Evolutionary conservation across 2,113 vertebrate species (phyloP).

Genomic region (Zeus faber): DNA sequence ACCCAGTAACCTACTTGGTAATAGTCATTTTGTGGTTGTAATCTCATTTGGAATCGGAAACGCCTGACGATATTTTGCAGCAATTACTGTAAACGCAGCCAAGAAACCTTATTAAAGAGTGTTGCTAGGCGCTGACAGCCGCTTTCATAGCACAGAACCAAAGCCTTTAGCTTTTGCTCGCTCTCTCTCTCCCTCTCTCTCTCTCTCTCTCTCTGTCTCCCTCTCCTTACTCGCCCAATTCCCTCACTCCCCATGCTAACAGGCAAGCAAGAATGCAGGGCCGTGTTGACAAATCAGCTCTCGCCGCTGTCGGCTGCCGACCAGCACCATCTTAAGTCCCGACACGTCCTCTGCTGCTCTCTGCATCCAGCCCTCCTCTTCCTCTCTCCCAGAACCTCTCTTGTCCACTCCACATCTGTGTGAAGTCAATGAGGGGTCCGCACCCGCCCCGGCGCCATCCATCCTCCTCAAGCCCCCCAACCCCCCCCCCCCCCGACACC

Average conservation of each 20-base stretch:
- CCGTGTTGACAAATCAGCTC: slow-evolving; percentile 60
- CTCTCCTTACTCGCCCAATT: slow-evolving; percentile 28
- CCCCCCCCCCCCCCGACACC: too few relatives aligned
- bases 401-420: slow-evolving; percentile 1
- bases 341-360: slow-evolving; percentile 30
- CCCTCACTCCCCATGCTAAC: slow-evolving; percentile 45
- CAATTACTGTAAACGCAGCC: slow-evolving; percentile 46
- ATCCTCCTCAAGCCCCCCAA: background rate
- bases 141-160: slow-evolving; percentile 54
- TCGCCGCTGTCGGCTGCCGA: slow-evolving; percentile 38
- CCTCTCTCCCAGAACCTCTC: slow-evolving; percentile 16
- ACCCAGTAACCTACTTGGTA: slow-evolving; percentile 9
- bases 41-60: slow-evolving; percentile 29
- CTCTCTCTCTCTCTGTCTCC: slow-evolving; percentile 11
- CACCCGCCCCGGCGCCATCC: background rate
- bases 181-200: slow-evolving; percentile 22
- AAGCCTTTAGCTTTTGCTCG: slow-evolving; percentile 31
- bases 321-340: slow-evolving; percentile 50
- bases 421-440: background rate
- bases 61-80: slow-evolving; percentile 33
- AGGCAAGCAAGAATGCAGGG: slow-evolving; percentile 48
- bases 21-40: slow-evolving; percentile 23
- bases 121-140: slow-evolving; percentile 49
- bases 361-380: slow-evolving; percentile 14
- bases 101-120: slow-evolving; percentile 49